These are phyloP conservation scores for Capricornis sumatraensis DNA, from an alignment of 2,113 vertebrate genomes.

Conservation along the genomic window DNA sequence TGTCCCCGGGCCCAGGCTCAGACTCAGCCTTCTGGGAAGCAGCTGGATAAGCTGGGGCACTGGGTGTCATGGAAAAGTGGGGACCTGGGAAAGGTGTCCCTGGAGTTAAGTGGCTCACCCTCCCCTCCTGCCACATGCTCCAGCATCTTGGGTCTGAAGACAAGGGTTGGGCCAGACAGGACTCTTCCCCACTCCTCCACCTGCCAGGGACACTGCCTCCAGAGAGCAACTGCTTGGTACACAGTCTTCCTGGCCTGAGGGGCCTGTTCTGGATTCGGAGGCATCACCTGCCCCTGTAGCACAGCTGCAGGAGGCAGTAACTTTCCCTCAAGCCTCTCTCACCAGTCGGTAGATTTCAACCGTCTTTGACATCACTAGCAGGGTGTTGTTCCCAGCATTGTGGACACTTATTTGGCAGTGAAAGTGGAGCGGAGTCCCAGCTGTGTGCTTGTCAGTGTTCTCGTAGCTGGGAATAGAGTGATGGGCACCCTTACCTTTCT, in stretches of 20 bases:
- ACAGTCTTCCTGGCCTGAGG: background rate
- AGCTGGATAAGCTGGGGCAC: background rate
- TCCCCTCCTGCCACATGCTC: too few species aligned
- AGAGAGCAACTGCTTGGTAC: background rate
- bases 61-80: background rate
- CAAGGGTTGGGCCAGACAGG: background rate
- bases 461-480: background rate
- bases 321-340: background rate
- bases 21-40: background rate
- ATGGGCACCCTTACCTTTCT: background rate
- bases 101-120: background rate
- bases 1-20: background rate
- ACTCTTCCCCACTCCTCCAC: background rate
- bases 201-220: background rate
- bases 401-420: background rate
- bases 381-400: background rate
- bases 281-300: background rate
- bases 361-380: background rate
- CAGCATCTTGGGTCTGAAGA: background rate
- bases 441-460: background rate
- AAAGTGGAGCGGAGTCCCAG: background rate
- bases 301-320: background rate
- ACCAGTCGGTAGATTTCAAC: background rate
- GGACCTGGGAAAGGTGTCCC: background rate
- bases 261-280: background rate